These are phyloP conservation scores for Micrasema minimum DNA, from an alignment of 1,140 invertebrate genomes.

Conservation along the genomic window DNA sequence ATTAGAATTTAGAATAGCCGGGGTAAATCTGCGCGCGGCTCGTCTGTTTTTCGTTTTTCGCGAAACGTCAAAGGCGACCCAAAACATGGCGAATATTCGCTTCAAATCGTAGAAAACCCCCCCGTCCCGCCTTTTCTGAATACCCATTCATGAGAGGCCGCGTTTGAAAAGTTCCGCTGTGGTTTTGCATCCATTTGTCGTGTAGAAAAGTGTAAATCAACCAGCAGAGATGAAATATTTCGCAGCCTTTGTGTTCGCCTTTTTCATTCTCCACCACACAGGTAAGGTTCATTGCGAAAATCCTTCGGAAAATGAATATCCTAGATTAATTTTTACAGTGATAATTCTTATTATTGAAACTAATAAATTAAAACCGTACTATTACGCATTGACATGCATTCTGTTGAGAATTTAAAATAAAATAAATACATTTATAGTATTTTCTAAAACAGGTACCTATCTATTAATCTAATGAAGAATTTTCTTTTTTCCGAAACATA, in stretches of 20 bases:
- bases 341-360: too few relatives aligned
- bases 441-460: too few relatives aligned
- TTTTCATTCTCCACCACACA: slow-evolving; percentile 31
- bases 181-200: slow-evolving; percentile 15
- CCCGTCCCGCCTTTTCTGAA: slow-evolving; percentile 18
- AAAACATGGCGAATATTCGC: slow-evolving; percentile 42
- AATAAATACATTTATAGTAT: too few relatives aligned
- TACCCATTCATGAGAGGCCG: slow-evolving; percentile 17
- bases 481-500: too few relatives aligned
- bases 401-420: too few relatives aligned
- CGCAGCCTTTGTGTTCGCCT: slow-evolving; percentile 27
- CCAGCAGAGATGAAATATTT: slow-evolving; percentile 37
- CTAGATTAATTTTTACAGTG: too few relatives aligned
- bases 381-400: too few relatives aligned
- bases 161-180: slow-evolving; percentile 1
- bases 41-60: slow-evolving; percentile 50
- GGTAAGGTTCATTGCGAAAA: slow-evolving; percentile 30
- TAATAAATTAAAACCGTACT: too few relatives aligned
- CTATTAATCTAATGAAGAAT: too few relatives aligned
- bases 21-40: slow-evolving; percentile 56
- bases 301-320: too few relatives aligned
- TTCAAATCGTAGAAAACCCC: slow-evolving; percentile 17
- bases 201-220: slow-evolving; percentile 28
- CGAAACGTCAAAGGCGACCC: slow-evolving; percentile 39
- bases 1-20: too few relatives aligned